phyloP scores from a whole-genome alignment of 2,888 invertebrate species.

The Tetrapedia diversipes region DNA sequence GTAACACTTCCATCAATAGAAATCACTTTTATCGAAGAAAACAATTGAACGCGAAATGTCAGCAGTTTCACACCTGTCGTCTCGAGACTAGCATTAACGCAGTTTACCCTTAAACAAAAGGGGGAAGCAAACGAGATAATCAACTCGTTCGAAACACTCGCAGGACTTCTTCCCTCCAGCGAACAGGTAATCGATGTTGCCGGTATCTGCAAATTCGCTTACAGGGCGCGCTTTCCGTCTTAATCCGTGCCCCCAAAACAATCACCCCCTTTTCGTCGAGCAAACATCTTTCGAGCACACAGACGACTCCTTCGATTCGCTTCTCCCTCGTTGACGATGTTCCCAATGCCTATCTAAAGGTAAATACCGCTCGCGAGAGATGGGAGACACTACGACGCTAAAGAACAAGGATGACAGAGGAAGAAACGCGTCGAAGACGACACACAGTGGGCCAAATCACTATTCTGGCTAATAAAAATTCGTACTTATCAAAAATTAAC shows the following conservation, averaged over 20 bases:
- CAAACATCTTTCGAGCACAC: constrained; percentile 4
- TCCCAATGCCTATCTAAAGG: constrained; percentile 30
- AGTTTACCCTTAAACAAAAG: background rate
- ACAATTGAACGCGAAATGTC: no score
- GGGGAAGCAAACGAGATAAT: background rate
- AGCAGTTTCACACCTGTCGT: no score
- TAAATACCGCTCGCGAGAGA: constrained; percentile 13
- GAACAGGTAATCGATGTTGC: background rate
- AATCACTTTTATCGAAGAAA: no score
- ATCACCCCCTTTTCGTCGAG: background rate
- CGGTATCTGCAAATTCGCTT: constrained; percentile 23
- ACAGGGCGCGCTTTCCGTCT: background rate
- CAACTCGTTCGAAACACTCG: no score
- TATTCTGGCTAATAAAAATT: no score
- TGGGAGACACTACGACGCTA: background rate
- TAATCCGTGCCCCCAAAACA: constrained; percentile 10
- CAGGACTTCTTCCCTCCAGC: background rate
- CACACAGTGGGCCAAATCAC: no score
- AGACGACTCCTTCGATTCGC: background rate
- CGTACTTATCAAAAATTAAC: no score
- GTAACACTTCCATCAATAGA: no score
- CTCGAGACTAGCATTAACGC: background rate
- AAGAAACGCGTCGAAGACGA: constrained; percentile 2
- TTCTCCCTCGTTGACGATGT: background rate
- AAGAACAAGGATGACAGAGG: constrained; percentile 3